Evolutionary conservation across 2,888 invertebrate species (phyloP).

Genomic region (Serripes groenlandicus): DNA sequence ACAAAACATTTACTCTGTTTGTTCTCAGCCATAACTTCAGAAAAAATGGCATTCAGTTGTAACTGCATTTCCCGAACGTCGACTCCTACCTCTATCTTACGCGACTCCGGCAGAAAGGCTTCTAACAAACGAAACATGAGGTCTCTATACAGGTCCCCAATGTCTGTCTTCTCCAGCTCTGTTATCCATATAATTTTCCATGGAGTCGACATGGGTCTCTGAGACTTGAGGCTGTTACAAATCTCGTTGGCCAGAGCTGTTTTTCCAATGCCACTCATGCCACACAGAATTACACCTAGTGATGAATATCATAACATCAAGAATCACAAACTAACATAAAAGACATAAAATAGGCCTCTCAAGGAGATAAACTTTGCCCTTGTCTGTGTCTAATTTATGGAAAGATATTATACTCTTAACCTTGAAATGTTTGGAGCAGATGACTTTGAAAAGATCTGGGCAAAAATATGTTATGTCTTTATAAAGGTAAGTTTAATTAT

Average conservation of each 20-base stretch:
- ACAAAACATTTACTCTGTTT: background rate
- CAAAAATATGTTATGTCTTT: too few relatives aligned
- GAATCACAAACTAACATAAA: too few relatives aligned
- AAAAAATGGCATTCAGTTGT: background rate
- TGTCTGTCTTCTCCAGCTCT: conserved; percentile 18
- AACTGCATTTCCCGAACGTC: background rate
- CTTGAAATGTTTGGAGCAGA: too few relatives aligned
- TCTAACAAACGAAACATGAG: background rate
- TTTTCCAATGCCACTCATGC: conserved; percentile 46
- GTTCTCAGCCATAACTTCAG: background rate
- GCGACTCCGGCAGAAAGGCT: background rate
- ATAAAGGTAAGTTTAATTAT: too few relatives aligned
- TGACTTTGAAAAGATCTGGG: too few relatives aligned
- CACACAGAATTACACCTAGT: conserved; percentile 45
- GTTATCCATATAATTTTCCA: conserved; percentile 27
- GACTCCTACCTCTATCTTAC: background rate
- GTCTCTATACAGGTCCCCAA: conserved; percentile 13
- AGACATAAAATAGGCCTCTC: too few relatives aligned
- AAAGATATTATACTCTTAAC: too few relatives aligned
- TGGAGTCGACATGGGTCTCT: background rate
- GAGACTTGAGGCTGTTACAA: conserved; percentile 14
- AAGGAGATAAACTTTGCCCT: too few relatives aligned
- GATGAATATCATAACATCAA: too few relatives aligned
- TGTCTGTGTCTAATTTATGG: too few relatives aligned
- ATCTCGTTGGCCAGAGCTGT: conserved; percentile 39